These are phyloP conservation scores for Lithophane semibrunnea DNA, from an alignment of 2,888 invertebrate species.

Conservation along the genomic window DNA sequence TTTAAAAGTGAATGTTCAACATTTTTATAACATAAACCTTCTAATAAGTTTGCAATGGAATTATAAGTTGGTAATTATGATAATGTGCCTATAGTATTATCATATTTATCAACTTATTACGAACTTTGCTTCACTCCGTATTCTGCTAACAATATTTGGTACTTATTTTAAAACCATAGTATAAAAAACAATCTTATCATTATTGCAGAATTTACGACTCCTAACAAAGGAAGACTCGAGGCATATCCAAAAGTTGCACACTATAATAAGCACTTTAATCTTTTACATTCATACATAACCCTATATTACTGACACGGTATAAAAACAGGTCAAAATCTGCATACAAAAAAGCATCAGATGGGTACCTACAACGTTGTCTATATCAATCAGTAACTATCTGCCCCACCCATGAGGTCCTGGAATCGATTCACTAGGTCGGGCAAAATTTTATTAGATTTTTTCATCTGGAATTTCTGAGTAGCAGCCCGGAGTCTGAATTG, in stretches of 20 bases:
- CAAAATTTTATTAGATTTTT: too few relatives aligned
- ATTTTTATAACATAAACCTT: too few relatives aligned
- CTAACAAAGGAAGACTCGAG: background rate
- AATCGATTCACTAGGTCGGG: too few relatives aligned
- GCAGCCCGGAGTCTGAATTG: too few relatives aligned
- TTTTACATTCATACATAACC: slow-evolving; percentile 1
- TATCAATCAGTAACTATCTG: too few relatives aligned
- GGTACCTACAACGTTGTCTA: background rate
- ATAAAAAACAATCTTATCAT: slow-evolving; percentile 9
- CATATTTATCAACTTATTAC: background rate
- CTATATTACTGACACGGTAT: slow-evolving; percentile 9
- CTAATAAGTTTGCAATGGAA: background rate
- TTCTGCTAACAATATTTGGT: background rate
- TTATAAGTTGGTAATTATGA: background rate
- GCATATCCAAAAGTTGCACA: slow-evolving; percentile 4
- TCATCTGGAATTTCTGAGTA: too few relatives aligned
- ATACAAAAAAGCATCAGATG: slow-evolving; percentile 14
- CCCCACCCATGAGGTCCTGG: too few relatives aligned
- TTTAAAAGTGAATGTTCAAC: background rate
- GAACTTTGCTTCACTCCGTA: background rate
- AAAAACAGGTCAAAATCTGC: slow-evolving; percentile 2
- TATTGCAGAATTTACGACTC: slow-evolving; percentile 15
- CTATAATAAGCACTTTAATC: slow-evolving; percentile 8
- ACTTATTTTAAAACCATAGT: background rate
- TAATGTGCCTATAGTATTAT: background rate